Conservation (phyloP, 1,140 invertebrate genomes). For the Leptoteleia sp. region DNA sequence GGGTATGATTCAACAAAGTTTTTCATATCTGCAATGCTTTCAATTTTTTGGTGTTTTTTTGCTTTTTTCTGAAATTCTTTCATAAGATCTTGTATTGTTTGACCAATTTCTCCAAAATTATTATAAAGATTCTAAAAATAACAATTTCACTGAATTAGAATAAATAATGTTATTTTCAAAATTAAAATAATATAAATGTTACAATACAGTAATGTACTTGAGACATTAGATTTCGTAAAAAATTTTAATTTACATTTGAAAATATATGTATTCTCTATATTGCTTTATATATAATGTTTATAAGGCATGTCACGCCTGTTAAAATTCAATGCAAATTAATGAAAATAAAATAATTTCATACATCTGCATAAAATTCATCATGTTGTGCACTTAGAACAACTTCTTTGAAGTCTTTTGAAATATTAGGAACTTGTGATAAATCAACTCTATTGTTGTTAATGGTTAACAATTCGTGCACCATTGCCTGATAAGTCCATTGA, state of each 20-base stretch:
- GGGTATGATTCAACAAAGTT: conserved; percentile 99
- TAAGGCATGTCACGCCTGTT: too few relatives aligned
- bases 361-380: conserved; percentile 98
- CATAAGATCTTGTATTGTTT: conserved; percentile 98
- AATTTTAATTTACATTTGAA: too few relatives aligned
- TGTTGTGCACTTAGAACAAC: conserved; percentile 96
- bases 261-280: too few relatives aligned
- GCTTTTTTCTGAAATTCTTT: conserved; percentile 98
- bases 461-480: conserved; percentile 98
- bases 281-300: too few relatives aligned
- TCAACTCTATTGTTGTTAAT: conserved; percentile 98
- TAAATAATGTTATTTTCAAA: too few relatives aligned
- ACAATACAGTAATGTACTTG: too few relatives aligned
- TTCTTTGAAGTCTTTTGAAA: conserved; percentile 94
- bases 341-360: conserved; percentile 74
- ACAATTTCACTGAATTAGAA: too few relatives aligned
- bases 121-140: conserved; percentile 95
- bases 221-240: too few relatives aligned
- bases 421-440: conserved; percentile 89
- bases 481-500: conserved; percentile 99
- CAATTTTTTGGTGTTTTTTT: conserved; percentile 97
- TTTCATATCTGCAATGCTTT: conserved; percentile 99
- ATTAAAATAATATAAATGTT: too few relatives aligned
- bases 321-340: conserved; percentile 38
- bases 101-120: conserved; percentile 99